Evolutionary conservation across 2,888 invertebrate genomes (phyloP), one percentile per base, ranked within the genome.

Genomic region (Eucera pruinosa): DNA sequence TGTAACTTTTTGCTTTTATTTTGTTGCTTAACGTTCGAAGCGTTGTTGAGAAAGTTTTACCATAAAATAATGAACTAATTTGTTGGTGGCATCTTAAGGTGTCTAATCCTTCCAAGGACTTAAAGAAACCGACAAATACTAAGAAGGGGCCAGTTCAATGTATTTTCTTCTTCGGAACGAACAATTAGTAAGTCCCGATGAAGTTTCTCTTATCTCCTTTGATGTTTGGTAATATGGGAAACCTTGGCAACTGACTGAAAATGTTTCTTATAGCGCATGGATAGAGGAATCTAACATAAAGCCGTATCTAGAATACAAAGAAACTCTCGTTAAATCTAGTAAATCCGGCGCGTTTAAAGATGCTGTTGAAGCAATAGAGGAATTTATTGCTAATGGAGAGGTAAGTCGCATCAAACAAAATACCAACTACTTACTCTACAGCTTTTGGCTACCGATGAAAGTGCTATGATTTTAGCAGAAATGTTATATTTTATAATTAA

Each of bases 81-180:
- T 71, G n/a, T 64, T 33, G 27, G 43, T 84, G 80, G 30, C 78
- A 81, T 86, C 70, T 52, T 93, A 89, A 97, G 97, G 95, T 98
- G 89, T 96, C 97, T 45, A 94, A 96, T 85, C 97, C 97, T 13
- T 96, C 96, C 57, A 94, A 96, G 70, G 96, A 97, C 89, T 93
- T 95, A 86, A 95, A 97, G 91, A 96, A 95, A 90, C 96, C 96
- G 23, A 94, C 95, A 23, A 95, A 95, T 88, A 81, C 91, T 67
- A 97, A 96, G 91, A 96, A 96, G 84, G 94, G 94, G 69, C 95
- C 95, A 76, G 91, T 95, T 58, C 96, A 96, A 90, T 98, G 97
- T 93, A 97, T 98, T 83, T 98, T 96, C 93, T 98, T 98, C 94
- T 98, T 97, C 93, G 98, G 98, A 69, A 95, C 97, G n/a, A 96